Evolutionary conservation across 2,113 vertebrate species (phyloP), one percentile per base, ranked within the genome.

Genomic region (Stigmatopora nigra): DNA sequence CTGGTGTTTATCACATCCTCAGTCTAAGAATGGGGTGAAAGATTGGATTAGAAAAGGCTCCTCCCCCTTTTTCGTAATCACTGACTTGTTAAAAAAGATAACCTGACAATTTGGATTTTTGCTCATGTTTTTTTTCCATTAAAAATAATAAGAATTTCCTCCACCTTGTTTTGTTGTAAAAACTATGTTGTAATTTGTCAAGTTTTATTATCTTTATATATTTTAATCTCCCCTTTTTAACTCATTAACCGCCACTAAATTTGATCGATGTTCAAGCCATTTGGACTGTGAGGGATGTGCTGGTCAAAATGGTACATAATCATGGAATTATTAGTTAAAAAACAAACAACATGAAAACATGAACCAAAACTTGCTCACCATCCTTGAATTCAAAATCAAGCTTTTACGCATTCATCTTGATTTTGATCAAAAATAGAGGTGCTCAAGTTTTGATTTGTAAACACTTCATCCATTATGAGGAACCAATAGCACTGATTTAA

Each of bases 1-100:
- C 85, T 82, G 69, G 87, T 87, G 76, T 69, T 68, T 78, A 84
- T 61, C 41, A 83, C 86, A 70, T 94, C 92, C 76, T 91, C 89
- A 79, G 90, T 89, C 93, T 95, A 90, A 64, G 71, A 74, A 80
- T 71, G 53, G 12, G 71, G 57, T 75, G 46, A 70, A 41, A 80
- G 44, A 73, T 22, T 20, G n/a, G 44, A 70, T 78, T n/a, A 79
- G 63, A 66, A 20, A 20, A 52, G 17, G 36, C 25, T 41, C 17
- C 22, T 56, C 45, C 49, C 20, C 19, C 25, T 31, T 31, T 3
- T 31, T 31, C 25, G 25, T 31, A 31, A 31, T 31, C 25, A 31
- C 25, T 3, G 3, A 31, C 3, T 31, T 2, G 25, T 31, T 1
- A 31, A 31, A 31, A 31, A 31, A 31, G 25, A 1, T 1, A 31